A percentile compares a stretch with the other conserved stretches of the same genome.
phyloP scores from a whole-genome alignment of 2,113 vertebrate genomes.

The Scalopus aquaticus region DNA sequence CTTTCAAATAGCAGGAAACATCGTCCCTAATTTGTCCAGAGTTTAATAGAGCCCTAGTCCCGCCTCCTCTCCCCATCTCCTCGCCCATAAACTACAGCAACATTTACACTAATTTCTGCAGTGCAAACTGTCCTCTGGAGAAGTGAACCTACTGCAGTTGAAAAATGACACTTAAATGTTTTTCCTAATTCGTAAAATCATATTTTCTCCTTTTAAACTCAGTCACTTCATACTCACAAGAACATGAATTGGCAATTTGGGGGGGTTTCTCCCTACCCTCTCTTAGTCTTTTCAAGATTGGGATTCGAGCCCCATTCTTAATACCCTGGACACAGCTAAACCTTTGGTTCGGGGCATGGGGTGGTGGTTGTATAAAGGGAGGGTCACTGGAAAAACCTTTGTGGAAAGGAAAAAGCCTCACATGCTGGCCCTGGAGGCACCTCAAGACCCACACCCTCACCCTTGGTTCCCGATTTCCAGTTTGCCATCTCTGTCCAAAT shows the following conservation, averaged over 20 bases:
- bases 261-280: neutral
- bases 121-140: slow-evolving; percentile 60
- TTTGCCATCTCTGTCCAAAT: neutral
- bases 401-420: neutral
- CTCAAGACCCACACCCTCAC: too few species aligned
- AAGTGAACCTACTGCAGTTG: slow-evolving; percentile 45
- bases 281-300: neutral
- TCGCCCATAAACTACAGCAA: slow-evolving; percentile 73
- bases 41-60: slow-evolving; percentile 80
- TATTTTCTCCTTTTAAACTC: slow-evolving; percentile 56
- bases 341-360: neutral
- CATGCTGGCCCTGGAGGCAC: too few species aligned
- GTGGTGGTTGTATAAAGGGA: neutral
- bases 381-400: neutral
- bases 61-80: slow-evolving; percentile 71
- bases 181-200: slow-evolving; percentile 56
- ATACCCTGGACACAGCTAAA: neutral
- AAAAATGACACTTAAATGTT: slow-evolving; percentile 62
- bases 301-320: neutral
- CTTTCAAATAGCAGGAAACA: slow-evolving; percentile 81
- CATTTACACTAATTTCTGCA: slow-evolving; percentile 76
- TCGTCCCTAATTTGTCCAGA: slow-evolving; percentile 78
- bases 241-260: neutral
- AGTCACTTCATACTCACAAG: neutral
- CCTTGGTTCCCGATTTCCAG: neutral